Evolutionary conservation across 2,113 vertebrate genomes (phyloP), one percentile per base, ranked within the genome.

Genomic region (Sialia sialis): DNA sequence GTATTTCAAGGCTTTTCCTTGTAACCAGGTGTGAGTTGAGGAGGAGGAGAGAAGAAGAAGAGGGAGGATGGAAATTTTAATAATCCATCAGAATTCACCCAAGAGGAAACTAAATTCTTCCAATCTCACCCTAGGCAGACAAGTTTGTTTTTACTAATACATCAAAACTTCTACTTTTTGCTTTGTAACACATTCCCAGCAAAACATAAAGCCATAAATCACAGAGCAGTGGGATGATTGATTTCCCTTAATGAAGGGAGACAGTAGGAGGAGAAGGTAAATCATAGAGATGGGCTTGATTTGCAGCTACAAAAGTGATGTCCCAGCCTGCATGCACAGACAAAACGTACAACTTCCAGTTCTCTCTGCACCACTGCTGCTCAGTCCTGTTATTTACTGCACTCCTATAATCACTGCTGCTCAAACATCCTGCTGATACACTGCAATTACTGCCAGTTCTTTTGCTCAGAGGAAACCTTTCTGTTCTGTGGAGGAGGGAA

Each of bases 141-240:
- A 74, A 83, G 16, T 79, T 59, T 80, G 34, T 7, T 44, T 92
- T 95, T 77, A 80, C 54, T 54, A 89, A 92, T 76, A 83, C 16
- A 79, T 90, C 62, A 89, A 84, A 95, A 66, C 69, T 95, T 95
- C 67, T 3, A 9, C 43, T 77, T 77, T 87, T 87, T 25, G 8
- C 30, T 80, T 91, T 85, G 55, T 91, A 58, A 60, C 49, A 49
- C 11, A 20, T 74, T 92, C 34, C 38, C 43, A 89, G 55, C 34
- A 92, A 89, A 92, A 95, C 54, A 68, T 52, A 77, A 93, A 90
- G 43, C 56, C 74, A 76, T 92, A 92, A 87, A 95, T 81, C 73
- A 93, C 66, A 70, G 52, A 81, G 39, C 46, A 83, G 70, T 66
- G 51, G 67, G 26, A 77, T 96, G 91, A 92, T 11, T 93, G 85